Base-by-base conservation (phyloP, 64 coral and sea anemone genomes). In the Catalaphyllia jardinei region DNA sequence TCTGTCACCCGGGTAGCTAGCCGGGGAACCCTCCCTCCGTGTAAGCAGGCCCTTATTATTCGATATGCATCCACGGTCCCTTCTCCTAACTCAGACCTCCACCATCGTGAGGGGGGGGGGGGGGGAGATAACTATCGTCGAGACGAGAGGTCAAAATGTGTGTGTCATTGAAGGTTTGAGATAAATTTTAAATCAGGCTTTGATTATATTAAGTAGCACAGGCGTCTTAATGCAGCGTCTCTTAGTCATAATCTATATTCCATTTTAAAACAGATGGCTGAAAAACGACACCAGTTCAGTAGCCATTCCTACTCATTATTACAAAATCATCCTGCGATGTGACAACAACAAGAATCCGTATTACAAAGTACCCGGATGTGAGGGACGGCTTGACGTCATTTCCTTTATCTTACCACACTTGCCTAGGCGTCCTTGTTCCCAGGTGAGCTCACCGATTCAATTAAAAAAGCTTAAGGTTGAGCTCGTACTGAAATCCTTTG, bases 271-370 rank as follows among this genome's bases (percentile, higher is more conserved):
- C 20, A 96, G 94, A 19, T 96, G 94, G 94, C 52, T 96, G 10
- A 92, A 92, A 39, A 78, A 96, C 28, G 73, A 93, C 64, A 46
- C 69, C 24, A 85, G 78, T 15, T 86, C 86, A 25, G 90, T 96
- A 11, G 94, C 94, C 1, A 96, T 96, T 64, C 94, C 94, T 55
- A 92, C 94, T 25, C 94, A 96, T 76, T 96, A 75, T 12, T 96
- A 96, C 77, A 92, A 96, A 49, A 80, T 96, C 29, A 85, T 96
- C 73, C 31, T 89, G 16, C 94, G 94, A 22, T 96, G 94, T 78
- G 67, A 92, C 31, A 69, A 22, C 27, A 72, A 60, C 31, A 69
- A 89, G 62, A 86, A 57, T 17, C 67, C 90, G 18, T 92, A 86
- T 74, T 83, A 92, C 73, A 62, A 89, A 50, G 90, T 96, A 4